Percentiles rank a stretch among this genome's conserved stretches.
Evolutionary conservation across 2,113 vertebrate genomes (phyloP).

Genomic region (Edolisoma coerulescens): DNA sequence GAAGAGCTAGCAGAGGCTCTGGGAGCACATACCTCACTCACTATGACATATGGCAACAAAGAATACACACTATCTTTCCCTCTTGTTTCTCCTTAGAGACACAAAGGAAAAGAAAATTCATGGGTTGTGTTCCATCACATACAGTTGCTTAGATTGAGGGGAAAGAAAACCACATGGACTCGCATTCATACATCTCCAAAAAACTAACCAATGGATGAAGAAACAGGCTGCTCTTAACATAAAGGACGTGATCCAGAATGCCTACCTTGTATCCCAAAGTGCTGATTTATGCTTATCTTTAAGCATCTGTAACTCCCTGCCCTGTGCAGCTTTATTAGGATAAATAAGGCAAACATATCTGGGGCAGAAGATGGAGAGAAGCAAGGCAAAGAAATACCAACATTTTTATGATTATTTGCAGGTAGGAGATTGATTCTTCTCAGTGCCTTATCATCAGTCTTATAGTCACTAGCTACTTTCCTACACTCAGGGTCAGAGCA

Average conservation of each 20-base stretch:
- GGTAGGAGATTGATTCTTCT: background rate
- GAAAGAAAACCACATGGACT: background rate
- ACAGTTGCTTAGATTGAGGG: background rate
- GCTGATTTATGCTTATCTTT: background rate
- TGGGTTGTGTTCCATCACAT: background rate
- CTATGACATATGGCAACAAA: background rate
- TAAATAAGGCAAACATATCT: background rate
- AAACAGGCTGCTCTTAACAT: background rate
- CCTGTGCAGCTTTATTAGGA: background rate
- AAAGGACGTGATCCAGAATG: background rate
- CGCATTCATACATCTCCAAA: background rate
- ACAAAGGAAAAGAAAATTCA: background rate
- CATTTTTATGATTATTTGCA: background rate
- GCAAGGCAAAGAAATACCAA: background rate
- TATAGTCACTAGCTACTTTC: background rate
- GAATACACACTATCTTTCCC: background rate
- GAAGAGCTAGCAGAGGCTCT: background rate
- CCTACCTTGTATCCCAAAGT: background rate
- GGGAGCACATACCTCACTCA: background rate
- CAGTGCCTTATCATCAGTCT: background rate
- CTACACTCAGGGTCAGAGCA: background rate
- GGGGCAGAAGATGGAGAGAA: background rate
- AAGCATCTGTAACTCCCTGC: background rate
- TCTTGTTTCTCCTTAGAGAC: background rate
- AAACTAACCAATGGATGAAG: background rate